Percentiles rank a stretch among this genome's conserved stretches.
Evolutionary conservation across 2,113 vertebrate species (phyloP).

Genomic region (Struthidea cinerea): DNA sequence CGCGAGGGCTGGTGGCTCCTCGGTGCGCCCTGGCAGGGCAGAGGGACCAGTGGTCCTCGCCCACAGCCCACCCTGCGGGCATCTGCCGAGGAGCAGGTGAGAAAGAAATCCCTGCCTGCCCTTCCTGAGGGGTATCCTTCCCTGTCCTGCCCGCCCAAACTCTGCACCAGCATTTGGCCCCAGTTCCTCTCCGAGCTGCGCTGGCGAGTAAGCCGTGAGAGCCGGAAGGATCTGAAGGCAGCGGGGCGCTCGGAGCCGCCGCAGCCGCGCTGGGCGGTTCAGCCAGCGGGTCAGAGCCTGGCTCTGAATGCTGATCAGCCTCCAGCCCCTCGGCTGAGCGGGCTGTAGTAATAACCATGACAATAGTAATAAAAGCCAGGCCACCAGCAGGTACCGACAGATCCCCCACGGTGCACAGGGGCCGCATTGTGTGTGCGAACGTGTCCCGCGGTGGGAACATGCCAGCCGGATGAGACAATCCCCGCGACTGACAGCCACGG

Average conservation of each 20-base stretch:
- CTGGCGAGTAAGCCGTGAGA: not conserved
- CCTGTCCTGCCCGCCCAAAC: not conserved
- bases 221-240: constrained; percentile 58
- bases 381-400: constrained; percentile 59
- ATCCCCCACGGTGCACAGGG: constrained; percentile 51
- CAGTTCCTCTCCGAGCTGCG: not conserved
- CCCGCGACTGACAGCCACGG: not conserved
- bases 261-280: not conserved
- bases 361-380: constrained; percentile 50
- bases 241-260: not conserved
- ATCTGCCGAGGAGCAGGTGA: not conserved
- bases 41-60: fast-evolving
- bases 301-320: constrained; percentile 22
- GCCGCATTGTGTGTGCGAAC: constrained; percentile 34
- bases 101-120: not conserved
- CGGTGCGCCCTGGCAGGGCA: not conserved
- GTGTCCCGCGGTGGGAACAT: constrained; percentile 52
- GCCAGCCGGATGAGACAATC: constrained; percentile 63
- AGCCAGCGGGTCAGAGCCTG: not conserved
- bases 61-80: not conserved
- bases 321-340: not conserved
- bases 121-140: not conserved
- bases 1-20: fast-evolving
- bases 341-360: constrained; percentile 26
- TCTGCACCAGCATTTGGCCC: not conserved